A percentile compares a stretch with the other conserved stretches of the same genome.
phyloP scores from a whole-genome alignment of 2,797 vertebrate species.

The Pteronotus mesoamericanus region DNA sequence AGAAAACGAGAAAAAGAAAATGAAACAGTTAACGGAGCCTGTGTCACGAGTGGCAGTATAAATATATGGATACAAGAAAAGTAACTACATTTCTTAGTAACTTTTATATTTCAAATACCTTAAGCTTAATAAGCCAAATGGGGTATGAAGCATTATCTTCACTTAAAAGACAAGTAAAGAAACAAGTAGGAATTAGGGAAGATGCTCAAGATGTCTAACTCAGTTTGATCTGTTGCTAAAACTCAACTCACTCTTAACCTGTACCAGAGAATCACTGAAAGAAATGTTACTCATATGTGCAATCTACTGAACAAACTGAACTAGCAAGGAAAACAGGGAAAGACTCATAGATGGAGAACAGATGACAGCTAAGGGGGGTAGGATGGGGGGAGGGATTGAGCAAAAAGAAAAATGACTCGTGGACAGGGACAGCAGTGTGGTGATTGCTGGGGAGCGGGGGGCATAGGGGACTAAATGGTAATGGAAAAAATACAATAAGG shows the following conservation, averaged over 20 bases:
- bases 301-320: too few species aligned
- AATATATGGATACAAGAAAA: slow-evolving; percentile 10
- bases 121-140: not conserved
- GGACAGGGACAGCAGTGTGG: too few species aligned
- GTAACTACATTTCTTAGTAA: not conserved
- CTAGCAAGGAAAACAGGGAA: too few species aligned
- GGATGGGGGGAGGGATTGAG: too few species aligned
- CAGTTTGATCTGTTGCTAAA: not conserved
- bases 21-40: not conserved
- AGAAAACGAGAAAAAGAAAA: not conserved
- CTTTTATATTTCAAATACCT: not conserved
- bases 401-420: too few species aligned
- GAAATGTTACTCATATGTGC: too few species aligned
- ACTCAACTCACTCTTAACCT: not conserved
- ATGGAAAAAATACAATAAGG: too few species aligned
- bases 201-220: not conserved
- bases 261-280: not conserved
- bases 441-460: too few species aligned
- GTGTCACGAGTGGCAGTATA: not conserved
- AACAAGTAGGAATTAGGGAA: not conserved
- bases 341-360: too few species aligned
- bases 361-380: too few species aligned
- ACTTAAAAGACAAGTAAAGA: not conserved
- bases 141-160: not conserved
- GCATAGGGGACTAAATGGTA: too few species aligned